Base-by-base conservation (phyloP, 2,888 invertebrate genomes). In the Eupithecia abbreviata region DNA sequence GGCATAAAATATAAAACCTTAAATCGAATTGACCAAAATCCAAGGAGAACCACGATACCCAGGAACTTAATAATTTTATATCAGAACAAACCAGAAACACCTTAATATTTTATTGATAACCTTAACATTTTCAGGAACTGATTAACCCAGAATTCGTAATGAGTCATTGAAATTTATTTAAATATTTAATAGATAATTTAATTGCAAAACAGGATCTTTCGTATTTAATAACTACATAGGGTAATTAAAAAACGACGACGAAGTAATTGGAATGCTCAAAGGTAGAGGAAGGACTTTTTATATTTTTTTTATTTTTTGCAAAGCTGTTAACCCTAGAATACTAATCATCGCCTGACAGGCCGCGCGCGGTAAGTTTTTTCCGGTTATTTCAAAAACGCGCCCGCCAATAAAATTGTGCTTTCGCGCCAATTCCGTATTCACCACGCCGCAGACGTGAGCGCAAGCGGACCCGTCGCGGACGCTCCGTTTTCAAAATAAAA, bases 101-200 rank as follows among this genome's bases (percentile, higher is more conserved):
- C 15, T 51, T 51, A 51, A 15, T 55, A 55, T 55, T n/a, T 55
- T 55, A 58, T 3, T 18, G 18, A 2, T 62, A 30, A 62, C 18
- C 10, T 62, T 62, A 62, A 30, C 62, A 62, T 62, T 62, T 62
- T 62, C 62, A 62, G 62, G 62, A 62, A 62, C 62, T 30, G 62
- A 62, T 62, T 62, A 30, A 62, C 18, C 55, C 3, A 58, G 18
- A 18, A 30, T 62, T 62, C 30, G n/a, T 62, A 30, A 62, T 62
- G 62, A 62, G 62, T 62, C 62, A 62, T 62, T 62, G 30, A 12
- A 62, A 12, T 62, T 18, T 9, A 58, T 58, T 58, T 18, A 58
- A 43, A 9, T 18, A 18, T 9, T 18, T 30, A 30, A 58, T 9
- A 58, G 1, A 18, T 30, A 62, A 12, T 62, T 30, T 62, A 30